A percentile compares a stretch with the other conserved stretches of the same genome.
Evolutionary conservation across 2,888 invertebrate species (phyloP).

Genomic region (Hyalella azteca): DNA sequence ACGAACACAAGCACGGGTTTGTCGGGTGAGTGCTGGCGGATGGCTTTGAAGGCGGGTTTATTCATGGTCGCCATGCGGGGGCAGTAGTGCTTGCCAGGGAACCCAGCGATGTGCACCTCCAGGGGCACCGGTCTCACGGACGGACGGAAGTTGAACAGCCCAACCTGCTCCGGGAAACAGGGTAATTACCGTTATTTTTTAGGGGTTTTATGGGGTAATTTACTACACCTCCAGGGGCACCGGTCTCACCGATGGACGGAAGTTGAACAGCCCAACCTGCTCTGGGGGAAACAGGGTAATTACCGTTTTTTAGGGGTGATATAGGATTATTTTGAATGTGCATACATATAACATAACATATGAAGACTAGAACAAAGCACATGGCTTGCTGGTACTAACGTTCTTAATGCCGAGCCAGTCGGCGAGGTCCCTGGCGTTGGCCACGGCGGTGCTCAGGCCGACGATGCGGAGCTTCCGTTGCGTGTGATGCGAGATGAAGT

Average conservation of each 20-base stretch:
- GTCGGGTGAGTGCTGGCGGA: conserved; percentile 86
- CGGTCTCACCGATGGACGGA: conserved; percentile 95
- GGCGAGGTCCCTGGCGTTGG: conserved; percentile 95
- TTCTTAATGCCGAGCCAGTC: conserved; percentile 87
- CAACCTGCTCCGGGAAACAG: too few relatives aligned
- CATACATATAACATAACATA: not conserved
- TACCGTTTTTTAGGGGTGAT: too few relatives aligned
- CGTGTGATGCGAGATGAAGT: conserved; percentile 92
- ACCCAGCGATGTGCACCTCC: conserved; percentile 92
- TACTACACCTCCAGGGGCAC: conserved; percentile 95
- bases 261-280: conserved; percentile 93
- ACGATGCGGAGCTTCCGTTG: conserved; percentile 82
- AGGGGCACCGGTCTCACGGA: conserved; percentile 97
- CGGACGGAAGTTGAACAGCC: conserved; percentile 96
- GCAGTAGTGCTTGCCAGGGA: conserved; percentile 97
- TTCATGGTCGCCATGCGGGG: conserved; percentile 99
- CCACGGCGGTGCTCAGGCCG: conserved; percentile 95
- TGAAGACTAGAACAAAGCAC: conserved; percentile 4
- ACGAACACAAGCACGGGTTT: conserved; percentile 95
- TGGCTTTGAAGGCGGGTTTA: conserved; percentile 93
- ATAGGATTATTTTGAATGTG: too few relatives aligned
- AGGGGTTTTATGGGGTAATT: too few relatives aligned
- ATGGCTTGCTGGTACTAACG: conserved; percentile 57
- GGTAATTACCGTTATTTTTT: too few relatives aligned
- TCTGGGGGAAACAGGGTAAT: too few relatives aligned